Percentiles rank a stretch among this genome's conserved stretches.
These are phyloP conservation scores for Threskiornis aethiopicus DNA, from an alignment of 2,797 vertebrate genomes.

Conservation along the genomic window DNA sequence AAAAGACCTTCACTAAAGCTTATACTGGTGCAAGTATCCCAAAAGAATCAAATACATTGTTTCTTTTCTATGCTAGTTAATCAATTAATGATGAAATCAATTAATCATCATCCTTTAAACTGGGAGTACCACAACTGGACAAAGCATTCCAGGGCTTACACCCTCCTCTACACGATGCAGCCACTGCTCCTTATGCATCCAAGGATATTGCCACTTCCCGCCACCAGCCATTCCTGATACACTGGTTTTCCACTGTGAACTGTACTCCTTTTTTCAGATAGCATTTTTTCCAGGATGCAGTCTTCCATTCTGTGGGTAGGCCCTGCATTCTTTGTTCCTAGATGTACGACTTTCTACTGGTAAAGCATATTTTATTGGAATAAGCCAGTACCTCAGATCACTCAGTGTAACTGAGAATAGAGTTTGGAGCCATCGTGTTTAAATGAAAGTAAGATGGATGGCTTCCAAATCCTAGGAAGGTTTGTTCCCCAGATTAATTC, in stretches of 20 bases:
- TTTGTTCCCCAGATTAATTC: slow-evolving; percentile 23
- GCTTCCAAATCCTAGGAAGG: slow-evolving; percentile 25
- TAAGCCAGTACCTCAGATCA: neutral
- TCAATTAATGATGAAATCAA: neutral
- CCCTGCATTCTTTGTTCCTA: slow-evolving; percentile 24
- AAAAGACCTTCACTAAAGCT: neutral
- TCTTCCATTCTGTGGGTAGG: neutral
- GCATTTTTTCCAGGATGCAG: neutral
- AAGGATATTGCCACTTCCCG: neutral
- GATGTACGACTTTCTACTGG: neutral
- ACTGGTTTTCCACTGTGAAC: neutral
- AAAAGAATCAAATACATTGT: neutral
- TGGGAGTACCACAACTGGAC: neutral
- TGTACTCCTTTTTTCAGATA: neutral
- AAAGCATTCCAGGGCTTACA: neutral
- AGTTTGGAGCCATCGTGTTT: neutral
- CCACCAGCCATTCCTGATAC: neutral
- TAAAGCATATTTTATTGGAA: neutral
- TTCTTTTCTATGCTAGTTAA: neutral
- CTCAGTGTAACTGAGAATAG: neutral
- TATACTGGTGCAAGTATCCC: neutral
- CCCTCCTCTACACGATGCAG: neutral
- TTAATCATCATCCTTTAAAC: neutral
- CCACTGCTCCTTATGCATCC: neutral
- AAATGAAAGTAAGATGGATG: slow-evolving; percentile 31